A percentile compares a stretch with the other conserved stretches of the same genome.
phyloP scores from a whole-genome alignment of 2,888 invertebrate genomes.

The Tetranychus truncatus region DNA sequence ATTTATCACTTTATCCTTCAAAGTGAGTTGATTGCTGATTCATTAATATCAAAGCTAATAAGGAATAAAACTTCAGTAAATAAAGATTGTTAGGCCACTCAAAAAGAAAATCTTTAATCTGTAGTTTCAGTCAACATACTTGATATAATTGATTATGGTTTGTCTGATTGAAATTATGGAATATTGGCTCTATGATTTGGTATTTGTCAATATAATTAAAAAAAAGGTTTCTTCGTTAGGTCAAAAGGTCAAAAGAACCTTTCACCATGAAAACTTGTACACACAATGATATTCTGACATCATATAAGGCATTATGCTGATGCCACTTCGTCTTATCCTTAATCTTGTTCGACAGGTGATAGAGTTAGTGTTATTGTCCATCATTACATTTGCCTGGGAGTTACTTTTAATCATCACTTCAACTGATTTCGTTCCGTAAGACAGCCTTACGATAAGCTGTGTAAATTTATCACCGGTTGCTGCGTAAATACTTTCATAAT shows the following conservation, averaged over 20 bases:
- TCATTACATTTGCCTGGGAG: neutral
- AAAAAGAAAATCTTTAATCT: too few species aligned
- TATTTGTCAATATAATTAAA: too few species aligned
- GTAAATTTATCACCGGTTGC: constrained; percentile 9
- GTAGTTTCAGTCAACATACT: too few species aligned
- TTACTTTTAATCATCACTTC: constrained; percentile 16
- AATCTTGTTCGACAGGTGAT: constrained; percentile 13
- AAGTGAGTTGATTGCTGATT: too few species aligned
- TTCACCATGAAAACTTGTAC: constrained; percentile 20
- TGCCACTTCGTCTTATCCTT: constrained; percentile 17
- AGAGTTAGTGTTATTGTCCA: constrained; percentile 1
- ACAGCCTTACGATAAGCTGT: constrained; percentile 15
- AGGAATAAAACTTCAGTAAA: too few species aligned
- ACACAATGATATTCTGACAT: constrained; percentile 20
- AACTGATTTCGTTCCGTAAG: constrained; percentile 13
- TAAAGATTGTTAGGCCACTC: too few species aligned
- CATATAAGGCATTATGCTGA: constrained; percentile 19
- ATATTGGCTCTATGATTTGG: too few species aligned
- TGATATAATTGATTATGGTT: too few species aligned
- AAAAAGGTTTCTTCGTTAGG: too few species aligned
- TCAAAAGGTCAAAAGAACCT: neutral
- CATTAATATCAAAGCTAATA: too few species aligned
- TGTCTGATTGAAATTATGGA: too few species aligned
- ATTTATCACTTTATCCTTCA: too few species aligned
- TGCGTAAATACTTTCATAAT: neutral